These are phyloP conservation scores for Sparidentex hasta DNA, from an alignment of 2,797 vertebrate species.

Conservation along the genomic window DNA sequence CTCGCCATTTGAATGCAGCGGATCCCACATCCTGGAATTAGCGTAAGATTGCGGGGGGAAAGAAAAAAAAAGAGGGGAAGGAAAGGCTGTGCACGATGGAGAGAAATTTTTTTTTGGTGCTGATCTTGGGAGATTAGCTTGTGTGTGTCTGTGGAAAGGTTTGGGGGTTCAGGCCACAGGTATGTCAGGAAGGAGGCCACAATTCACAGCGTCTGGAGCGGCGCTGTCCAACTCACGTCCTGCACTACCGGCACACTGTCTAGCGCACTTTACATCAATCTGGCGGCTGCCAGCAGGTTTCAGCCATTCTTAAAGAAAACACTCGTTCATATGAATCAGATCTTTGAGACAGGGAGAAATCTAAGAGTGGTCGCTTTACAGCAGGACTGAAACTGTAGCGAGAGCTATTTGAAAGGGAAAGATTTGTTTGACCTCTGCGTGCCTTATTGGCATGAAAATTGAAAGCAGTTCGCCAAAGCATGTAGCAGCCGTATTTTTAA, in stretches of 20 bases:
- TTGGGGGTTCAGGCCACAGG: constrained; percentile 86
- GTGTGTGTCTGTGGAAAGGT: constrained; percentile 79
- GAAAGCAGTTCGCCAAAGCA: constrained; percentile 44
- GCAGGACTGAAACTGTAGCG: background rate
- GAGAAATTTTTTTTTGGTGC: constrained; percentile 72
- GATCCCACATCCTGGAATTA: constrained; percentile 79
- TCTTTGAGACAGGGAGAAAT: constrained; percentile 34
- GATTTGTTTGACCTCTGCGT: background rate
- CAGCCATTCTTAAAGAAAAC: constrained; percentile 65
- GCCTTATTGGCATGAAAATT: constrained; percentile 44
- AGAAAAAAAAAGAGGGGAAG: constrained; percentile 36
- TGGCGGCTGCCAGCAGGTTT: constrained; percentile 78
- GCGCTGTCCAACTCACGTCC: constrained; percentile 80
- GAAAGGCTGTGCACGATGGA: constrained; percentile 63
- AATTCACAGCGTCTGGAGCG: constrained; percentile 81
- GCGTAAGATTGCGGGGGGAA: constrained; percentile 56
- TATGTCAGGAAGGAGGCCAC: constrained; percentile 85
- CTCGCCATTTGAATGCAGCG: constrained; percentile 59
- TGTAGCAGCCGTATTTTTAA: constrained; percentile 60
- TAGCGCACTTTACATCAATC: constrained; percentile 76
- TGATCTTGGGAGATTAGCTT: constrained; percentile 75
- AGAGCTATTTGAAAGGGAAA: constrained; percentile 26
- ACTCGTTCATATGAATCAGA: constrained; percentile 44
- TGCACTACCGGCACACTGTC: constrained; percentile 67
- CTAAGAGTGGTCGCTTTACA: constrained; percentile 2